Conservation (phyloP, 2,888 invertebrate genomes). For the Celastrina argiolus region DNA sequence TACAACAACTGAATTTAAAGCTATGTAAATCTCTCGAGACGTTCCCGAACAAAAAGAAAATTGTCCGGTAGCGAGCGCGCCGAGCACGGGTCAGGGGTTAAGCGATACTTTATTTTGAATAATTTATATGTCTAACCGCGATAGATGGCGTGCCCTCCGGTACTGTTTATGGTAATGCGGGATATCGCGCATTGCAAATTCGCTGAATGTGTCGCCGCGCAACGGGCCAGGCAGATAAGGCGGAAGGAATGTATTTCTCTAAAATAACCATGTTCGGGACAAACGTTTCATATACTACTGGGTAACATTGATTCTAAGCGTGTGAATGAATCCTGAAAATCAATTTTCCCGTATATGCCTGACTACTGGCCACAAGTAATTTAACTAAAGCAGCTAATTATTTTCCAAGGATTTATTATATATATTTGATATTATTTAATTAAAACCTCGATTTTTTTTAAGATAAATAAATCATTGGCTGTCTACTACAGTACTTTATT, state of each 20-base stretch:
- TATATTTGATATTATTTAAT: too few species aligned
- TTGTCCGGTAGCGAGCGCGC: constrained; percentile 35
- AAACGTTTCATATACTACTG: constrained; percentile 44
- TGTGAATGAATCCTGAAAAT: neutral
- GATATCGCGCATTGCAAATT: constrained; percentile 77
- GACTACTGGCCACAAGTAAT: too few species aligned
- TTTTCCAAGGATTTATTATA: too few species aligned
- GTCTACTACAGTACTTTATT: neutral
- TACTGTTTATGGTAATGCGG: constrained; percentile 76
- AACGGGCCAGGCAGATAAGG: constrained; percentile 60
- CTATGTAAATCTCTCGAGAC: constrained; percentile 26
- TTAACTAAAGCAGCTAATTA: too few species aligned
- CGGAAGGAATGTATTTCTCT: constrained; percentile 53
- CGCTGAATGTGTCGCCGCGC: constrained; percentile 72
- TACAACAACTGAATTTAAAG: constrained; percentile 15
- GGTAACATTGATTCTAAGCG: constrained; percentile 22
- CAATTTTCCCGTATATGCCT: too few species aligned
- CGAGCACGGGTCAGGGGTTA: constrained; percentile 66
- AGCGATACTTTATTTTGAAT: constrained; percentile 79
- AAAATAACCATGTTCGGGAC: constrained; percentile 52
- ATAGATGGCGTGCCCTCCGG: constrained; percentile 76
- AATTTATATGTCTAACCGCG: constrained; percentile 76
- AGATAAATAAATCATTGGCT: neutral
- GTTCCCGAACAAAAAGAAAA: constrained; percentile 32
- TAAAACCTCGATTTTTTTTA: too few species aligned